Percentiles rank a stretch among this genome's conserved stretches.
These are phyloP conservation scores for Caranx ignobilis DNA, from an alignment of 2,113 vertebrate species.

Conservation along the genomic window DNA sequence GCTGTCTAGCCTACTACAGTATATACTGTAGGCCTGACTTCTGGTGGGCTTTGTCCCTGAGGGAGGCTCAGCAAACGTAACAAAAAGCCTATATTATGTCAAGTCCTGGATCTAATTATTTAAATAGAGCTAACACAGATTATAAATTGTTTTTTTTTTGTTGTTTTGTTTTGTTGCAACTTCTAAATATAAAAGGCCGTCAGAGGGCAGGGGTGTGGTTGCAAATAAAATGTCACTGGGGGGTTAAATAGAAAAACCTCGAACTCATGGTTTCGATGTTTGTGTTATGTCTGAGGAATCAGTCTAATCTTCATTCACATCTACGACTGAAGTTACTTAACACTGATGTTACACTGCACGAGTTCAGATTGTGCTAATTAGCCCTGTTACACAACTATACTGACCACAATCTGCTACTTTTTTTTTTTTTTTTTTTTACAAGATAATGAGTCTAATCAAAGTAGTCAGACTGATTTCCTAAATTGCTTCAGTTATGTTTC, in stretches of 20 bases:
- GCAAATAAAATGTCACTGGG: background rate
- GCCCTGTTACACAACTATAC: background rate
- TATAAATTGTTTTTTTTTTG: too few species aligned
- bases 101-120: background rate
- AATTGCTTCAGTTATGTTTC: too few species aligned
- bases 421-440: too few species aligned
- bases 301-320: background rate
- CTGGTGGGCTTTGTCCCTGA: conserved; percentile 31
- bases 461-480: too few species aligned
- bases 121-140: too few species aligned
- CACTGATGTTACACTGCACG: background rate
- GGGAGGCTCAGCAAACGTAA: background rate
- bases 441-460: too few species aligned
- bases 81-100: background rate
- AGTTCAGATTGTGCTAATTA: background rate
- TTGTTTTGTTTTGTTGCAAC: background rate
- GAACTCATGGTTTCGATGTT: background rate
- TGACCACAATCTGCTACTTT: background rate
- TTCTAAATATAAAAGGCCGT: background rate
- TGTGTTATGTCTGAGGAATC: too few species aligned
- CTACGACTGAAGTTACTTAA: background rate
- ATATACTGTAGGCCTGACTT: conserved; percentile 19
- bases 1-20: conserved; percentile 5
- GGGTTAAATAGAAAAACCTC: background rate
- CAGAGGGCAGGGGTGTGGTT: background rate